These are phyloP conservation scores for Cheilosia impressa DNA, from an alignment of 2,888 invertebrate species.

Conservation along the genomic window DNA sequence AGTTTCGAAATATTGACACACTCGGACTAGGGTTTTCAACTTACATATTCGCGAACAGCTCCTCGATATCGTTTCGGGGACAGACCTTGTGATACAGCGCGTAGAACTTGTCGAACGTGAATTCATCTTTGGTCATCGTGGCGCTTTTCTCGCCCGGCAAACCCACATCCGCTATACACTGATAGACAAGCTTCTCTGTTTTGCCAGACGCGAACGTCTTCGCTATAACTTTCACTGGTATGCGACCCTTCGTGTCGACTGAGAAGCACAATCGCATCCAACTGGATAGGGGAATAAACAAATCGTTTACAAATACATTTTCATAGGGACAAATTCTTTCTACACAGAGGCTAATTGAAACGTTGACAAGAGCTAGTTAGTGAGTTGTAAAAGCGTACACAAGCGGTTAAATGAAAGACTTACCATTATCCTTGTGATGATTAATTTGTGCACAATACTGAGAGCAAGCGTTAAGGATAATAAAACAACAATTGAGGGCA, in stretches of 20 bases:
- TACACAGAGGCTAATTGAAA: neutral
- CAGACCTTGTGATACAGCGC: constrained; percentile 99
- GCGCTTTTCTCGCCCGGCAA: constrained; percentile 98
- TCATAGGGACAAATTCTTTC: neutral
- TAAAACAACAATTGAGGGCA: too few relatives aligned
- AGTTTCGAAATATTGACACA: neutral
- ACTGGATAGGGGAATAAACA: constrained; percentile 85
- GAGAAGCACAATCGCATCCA: constrained; percentile 99
- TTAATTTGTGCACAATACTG: too few relatives aligned
- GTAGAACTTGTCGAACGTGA: constrained; percentile 99
- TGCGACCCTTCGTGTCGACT: constrained; percentile 96
- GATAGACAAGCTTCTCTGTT: constrained; percentile 98
- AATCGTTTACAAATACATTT: neutral
- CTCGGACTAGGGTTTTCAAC: constrained; percentile 79
- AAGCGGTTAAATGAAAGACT: neutral
- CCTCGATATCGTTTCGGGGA: constrained; percentile 99
- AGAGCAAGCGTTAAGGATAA: neutral
- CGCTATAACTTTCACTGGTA: constrained; percentile 98
- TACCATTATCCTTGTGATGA: constrained; percentile 4
- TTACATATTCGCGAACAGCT: constrained; percentile 97
- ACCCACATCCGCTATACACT: constrained; percentile 96
- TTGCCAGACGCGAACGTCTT: constrained; percentile 99
- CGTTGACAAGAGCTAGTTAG: neutral
- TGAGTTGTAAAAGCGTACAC: neutral
- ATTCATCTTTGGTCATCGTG: constrained; percentile 95